Evolutionary conservation across 2,113 vertebrate genomes (phyloP).

Genomic region (Onychorhynchus coronatus): DNA sequence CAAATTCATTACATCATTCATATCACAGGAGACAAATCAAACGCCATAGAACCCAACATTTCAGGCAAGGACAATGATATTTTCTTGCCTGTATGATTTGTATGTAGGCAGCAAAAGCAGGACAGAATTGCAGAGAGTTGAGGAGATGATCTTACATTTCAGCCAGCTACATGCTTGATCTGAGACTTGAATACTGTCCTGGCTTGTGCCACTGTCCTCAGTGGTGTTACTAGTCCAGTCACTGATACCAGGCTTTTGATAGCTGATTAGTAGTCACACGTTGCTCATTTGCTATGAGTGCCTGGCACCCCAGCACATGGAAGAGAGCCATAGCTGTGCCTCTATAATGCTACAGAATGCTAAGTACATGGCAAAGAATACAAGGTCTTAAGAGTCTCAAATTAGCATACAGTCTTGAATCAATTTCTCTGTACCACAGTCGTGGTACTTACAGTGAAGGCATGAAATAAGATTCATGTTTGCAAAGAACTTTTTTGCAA

Average conservation of each 20-base stretch:
- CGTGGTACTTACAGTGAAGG: not conserved
- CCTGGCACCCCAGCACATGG: not conserved
- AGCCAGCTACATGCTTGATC: not conserved
- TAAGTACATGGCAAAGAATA: slow-evolving; percentile 21
- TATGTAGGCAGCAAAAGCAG: not conserved
- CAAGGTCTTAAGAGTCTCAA: not conserved
- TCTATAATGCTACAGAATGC: slow-evolving; percentile 30
- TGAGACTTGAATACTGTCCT: not conserved
- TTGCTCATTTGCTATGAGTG: not conserved
- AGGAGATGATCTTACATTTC: not conserved
- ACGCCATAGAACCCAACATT: not conserved
- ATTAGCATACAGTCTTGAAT: slow-evolving; percentile 32
- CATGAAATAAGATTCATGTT: not conserved
- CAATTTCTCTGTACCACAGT: not conserved
- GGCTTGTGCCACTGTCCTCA: not conserved
- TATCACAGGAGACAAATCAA: not conserved
- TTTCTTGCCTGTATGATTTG: not conserved
- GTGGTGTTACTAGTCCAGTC: not conserved
- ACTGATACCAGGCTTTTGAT: not conserved
- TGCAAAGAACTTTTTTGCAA: not conserved
- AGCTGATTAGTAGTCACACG: not conserved
- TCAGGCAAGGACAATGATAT: not conserved
- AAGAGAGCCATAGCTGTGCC: not conserved
- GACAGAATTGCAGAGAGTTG: not conserved
- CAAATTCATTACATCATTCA: not conserved